These are phyloP conservation scores for Sesamia nonagrioides DNA, from an alignment of 1,140 invertebrate species.

Conservation along the genomic window DNA sequence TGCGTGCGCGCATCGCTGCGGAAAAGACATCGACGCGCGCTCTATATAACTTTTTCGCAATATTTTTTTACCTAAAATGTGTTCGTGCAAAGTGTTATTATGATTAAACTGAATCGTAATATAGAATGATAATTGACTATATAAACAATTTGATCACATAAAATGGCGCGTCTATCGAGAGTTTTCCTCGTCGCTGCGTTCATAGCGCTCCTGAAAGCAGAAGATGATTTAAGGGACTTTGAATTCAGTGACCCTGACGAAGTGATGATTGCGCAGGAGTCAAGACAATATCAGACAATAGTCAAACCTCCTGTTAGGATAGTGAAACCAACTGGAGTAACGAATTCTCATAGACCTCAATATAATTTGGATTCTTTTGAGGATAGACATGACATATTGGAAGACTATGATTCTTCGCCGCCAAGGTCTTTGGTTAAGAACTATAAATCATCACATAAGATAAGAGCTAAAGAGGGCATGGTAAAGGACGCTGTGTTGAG, in stretches of 20 bases:
- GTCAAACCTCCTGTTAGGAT: slow-evolving; percentile 75
- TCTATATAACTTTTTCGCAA: slow-evolving; percentile 24
- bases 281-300: slow-evolving; percentile 74
- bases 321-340: slow-evolving; percentile 77
- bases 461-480: slow-evolving; percentile 85
- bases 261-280: slow-evolving; percentile 81
- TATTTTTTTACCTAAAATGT: slow-evolving; percentile 17
- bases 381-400: slow-evolving; percentile 58
- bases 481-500: slow-evolving; percentile 83
- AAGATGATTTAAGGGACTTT: slow-evolving; percentile 73
- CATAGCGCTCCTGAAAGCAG: slow-evolving; percentile 43
- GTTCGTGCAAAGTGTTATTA: slow-evolving; percentile 41
- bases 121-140: slow-evolving; percentile 19
- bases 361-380: slow-evolving; percentile 81
- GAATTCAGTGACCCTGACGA: slow-evolving; percentile 71
- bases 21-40: slow-evolving; percentile 53
- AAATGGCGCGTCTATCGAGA: slow-evolving; percentile 62
- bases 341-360: slow-evolving; percentile 84
- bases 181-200: slow-evolving; percentile 38
- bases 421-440: slow-evolving; percentile 68
- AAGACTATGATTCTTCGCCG: slow-evolving; percentile 63
- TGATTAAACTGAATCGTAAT: slow-evolving; percentile 12
- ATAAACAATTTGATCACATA: slow-evolving; percentile 38
- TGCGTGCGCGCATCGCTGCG: slow-evolving; percentile 69
- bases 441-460: slow-evolving; percentile 81